A percentile compares a stretch with the other conserved stretches of the same genome.
These are phyloP conservation scores for Dascyllus trimaculatus DNA, from an alignment of 2,113 vertebrate genomes.

Conservation along the genomic window DNA sequence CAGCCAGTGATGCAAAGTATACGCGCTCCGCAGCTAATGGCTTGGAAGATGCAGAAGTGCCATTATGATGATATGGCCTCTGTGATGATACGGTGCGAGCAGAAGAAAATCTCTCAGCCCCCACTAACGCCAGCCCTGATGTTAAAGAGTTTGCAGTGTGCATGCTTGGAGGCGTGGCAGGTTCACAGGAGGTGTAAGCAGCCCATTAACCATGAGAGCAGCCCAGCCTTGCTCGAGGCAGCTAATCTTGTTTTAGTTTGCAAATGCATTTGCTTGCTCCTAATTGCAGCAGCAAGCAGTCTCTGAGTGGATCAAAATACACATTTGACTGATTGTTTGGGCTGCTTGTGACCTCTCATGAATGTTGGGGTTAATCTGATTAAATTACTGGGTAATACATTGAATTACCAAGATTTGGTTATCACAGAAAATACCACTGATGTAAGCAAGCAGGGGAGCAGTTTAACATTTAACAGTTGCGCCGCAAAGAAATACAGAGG, in stretches of 20 bases:
- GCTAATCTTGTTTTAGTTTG: slow-evolving; percentile 74
- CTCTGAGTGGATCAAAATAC: slow-evolving; percentile 63
- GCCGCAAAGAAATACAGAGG: not conserved
- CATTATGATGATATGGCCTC: slow-evolving; percentile 45
- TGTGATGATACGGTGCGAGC: slow-evolving; percentile 30
- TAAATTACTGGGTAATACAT: slow-evolving; percentile 61
- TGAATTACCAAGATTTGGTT: slow-evolving; percentile 49
- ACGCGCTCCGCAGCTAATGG: slow-evolving; percentile 51
- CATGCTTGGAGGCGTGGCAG: slow-evolving; percentile 49
- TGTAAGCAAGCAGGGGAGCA: not conserved
- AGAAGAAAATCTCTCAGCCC: slow-evolving; percentile 26
- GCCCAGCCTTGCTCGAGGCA: slow-evolving; percentile 33
- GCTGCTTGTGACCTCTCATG: slow-evolving; percentile 51
- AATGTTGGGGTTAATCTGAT: slow-evolving; percentile 59
- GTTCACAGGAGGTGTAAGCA: slow-evolving; percentile 50
- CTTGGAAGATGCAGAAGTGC: slow-evolving; percentile 49
- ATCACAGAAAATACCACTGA: slow-evolving; percentile 5
- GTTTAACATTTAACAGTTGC: slow-evolving; percentile 9
- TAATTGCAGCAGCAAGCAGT: slow-evolving; percentile 60
- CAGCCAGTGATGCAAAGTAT: slow-evolving; percentile 45
- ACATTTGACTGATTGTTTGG: slow-evolving; percentile 61
- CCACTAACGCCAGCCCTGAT: slow-evolving; percentile 13
- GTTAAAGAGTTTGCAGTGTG: slow-evolving; percentile 44
- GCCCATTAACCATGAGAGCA: slow-evolving; percentile 53
- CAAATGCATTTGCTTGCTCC: slow-evolving; percentile 65